Evolutionary conservation across 2,113 vertebrate species (phyloP).

Genomic region (Syrrhaptes paradoxus): DNA sequence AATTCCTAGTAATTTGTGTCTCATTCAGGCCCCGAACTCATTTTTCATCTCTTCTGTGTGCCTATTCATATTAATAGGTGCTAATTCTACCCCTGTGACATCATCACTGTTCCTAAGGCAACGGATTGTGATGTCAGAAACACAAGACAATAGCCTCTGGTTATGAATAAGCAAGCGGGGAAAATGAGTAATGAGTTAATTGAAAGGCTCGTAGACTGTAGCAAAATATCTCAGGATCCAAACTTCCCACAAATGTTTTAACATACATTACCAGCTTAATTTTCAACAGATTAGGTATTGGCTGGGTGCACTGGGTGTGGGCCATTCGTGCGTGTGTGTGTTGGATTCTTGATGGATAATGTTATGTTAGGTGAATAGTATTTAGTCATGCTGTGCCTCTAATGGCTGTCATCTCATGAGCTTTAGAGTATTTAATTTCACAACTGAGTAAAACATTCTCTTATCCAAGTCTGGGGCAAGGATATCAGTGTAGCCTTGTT

Average conservation of each 20-base stretch:
- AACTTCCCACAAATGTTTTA: neutral
- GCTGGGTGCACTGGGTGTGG: neutral
- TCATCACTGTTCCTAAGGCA: constrained; percentile 32
- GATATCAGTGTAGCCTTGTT: neutral
- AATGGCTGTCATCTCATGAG: neutral
- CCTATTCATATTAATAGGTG: constrained; percentile 2
- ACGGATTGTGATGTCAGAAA: constrained; percentile 65
- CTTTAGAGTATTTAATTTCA: neutral
- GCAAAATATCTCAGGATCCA: neutral
- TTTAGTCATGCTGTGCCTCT: neutral
- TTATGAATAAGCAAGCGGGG: neutral
- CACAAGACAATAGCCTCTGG: constrained; percentile 43
- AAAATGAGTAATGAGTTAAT: constrained; percentile 15
- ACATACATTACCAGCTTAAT: neutral
- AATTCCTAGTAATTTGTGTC: constrained; percentile 57
- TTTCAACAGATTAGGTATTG: neutral
- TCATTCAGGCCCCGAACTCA: neutral
- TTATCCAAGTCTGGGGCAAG: neutral
- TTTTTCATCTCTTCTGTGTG: constrained; percentile 41
- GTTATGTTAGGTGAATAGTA: neutral
- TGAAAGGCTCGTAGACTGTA: neutral
- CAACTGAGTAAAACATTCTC: neutral
- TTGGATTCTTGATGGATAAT: neutral
- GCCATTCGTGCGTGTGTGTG: neutral
- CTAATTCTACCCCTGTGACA: constrained; percentile 48